Evolutionary conservation across 2,888 invertebrate species (phyloP).

Genomic region (Formica aserva): DNA sequence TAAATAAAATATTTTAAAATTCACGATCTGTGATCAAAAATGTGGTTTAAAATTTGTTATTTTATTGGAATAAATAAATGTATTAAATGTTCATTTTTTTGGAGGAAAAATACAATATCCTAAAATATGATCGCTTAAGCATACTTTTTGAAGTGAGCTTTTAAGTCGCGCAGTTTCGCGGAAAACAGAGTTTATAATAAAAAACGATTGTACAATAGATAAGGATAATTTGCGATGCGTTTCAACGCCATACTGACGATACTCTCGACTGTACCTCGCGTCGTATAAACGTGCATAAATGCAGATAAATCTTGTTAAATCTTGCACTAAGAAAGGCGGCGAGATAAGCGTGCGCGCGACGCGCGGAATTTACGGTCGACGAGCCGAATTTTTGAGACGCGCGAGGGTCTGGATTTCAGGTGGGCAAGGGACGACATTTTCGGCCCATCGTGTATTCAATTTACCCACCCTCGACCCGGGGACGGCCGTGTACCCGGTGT

Average conservation of each 20-base stretch:
- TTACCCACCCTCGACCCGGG: constrained; percentile 36
- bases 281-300: constrained; percentile 25
- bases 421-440: constrained; percentile 29
- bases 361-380: constrained; percentile 50
- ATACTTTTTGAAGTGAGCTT: neutral
- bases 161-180: constrained; percentile 11
- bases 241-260: neutral
- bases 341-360: constrained; percentile 38
- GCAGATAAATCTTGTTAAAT: constrained; percentile 40
- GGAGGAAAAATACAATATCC: neutral
- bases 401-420: constrained; percentile 34
- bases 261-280: neutral
- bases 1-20: neutral
- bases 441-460: constrained; percentile 51
- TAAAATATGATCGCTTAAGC: neutral
- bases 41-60: neutral
- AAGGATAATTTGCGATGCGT: constrained; percentile 21
- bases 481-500: constrained; percentile 46
- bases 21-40: neutral
- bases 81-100: neutral
- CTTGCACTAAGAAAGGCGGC: constrained; percentile 21
- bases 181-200: neutral
- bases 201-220: neutral
- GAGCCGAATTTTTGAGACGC: constrained; percentile 41
- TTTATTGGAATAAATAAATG: neutral